Evolutionary conservation across 2,888 invertebrate genomes (phyloP).

Genomic region (Ceriagrion tenellum): DNA sequence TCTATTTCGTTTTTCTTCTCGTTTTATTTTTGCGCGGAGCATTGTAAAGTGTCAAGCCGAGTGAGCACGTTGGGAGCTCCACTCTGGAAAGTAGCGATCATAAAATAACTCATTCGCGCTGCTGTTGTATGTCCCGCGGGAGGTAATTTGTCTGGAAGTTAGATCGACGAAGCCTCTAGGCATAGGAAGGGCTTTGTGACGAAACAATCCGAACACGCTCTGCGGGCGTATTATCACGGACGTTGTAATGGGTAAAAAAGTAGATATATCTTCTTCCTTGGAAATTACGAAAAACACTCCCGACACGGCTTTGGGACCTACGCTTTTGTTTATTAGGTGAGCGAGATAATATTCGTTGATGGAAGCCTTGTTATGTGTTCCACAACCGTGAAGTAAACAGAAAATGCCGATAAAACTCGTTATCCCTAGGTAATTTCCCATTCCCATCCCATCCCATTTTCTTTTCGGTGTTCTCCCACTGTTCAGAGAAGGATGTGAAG

Average conservation of each 20-base stretch:
- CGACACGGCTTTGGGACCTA: neutral
- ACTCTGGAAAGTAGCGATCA: neutral
- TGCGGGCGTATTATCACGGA: neutral
- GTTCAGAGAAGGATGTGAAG: neutral
- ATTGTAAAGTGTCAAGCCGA: neutral
- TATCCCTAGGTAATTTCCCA: too few species aligned
- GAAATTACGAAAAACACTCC: neutral
- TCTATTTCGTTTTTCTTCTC: neutral
- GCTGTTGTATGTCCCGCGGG: neutral
- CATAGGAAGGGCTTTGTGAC: neutral
- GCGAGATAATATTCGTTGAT: neutral
- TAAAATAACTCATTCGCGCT: constrained; percentile 15
- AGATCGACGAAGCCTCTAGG: neutral
- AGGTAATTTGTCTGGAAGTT: constrained; percentile 8
- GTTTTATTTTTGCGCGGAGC: neutral
- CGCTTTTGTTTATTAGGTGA: neutral
- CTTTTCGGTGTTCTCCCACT: neutral
- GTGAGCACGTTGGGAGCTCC: neutral
- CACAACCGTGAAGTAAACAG: neutral
- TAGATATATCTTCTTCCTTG: neutral
- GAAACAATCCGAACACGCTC: neutral
- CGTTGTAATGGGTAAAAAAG: neutral
- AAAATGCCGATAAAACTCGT: neutral
- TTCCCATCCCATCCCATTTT: too few species aligned
- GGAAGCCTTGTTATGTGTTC: neutral